Evolutionary conservation across 2,888 invertebrate genomes (phyloP), one percentile per base, ranked within the genome.

Genomic region (Plebejus anna): DNA sequence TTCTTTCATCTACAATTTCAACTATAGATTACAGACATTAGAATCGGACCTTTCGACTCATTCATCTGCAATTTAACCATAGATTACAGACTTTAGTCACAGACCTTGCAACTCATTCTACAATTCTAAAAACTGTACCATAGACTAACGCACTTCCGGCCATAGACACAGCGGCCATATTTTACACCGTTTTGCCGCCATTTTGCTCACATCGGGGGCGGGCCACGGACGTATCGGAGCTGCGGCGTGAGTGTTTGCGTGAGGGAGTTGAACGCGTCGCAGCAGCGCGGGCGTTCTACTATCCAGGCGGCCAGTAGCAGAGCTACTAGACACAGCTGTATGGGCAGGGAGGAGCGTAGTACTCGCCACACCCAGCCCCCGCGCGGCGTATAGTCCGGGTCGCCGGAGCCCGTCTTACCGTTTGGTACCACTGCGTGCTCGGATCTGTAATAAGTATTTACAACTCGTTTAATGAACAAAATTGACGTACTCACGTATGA

Each of bases 181-280:
- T 59, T 59, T 66, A 66, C 66, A 66, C 66, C 66, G 66, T 13
- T 66, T 36, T 16, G 16, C 36, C 66, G 66, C 32, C 66, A 66
- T 13, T 32, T 66, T 22, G 32, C 16, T 82, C 83, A 84, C 82
- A 84, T 85, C 22, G 97, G 97, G 32, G 97, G 97, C 13, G 97
- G 97, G 79, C 97, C 97, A 78, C 96, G 95, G n/a, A 97, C 95
- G 87, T 97, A 97, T 82, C 96, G 96, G 77, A 97, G 92, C 84
- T 97, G 97, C 5, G 97, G 97, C n/a, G 96, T 96, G 66, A 97
- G 90, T 0, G 96, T 96, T 83, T 97, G 94, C 76, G 96, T 96
- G 80, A 97, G 95, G 77, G 96, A 96, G 91, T 97, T 97, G 83
- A 97, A 94, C 77, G 96, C 95, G 86, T 97, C 97, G 89, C 97